Percentiles rank a stretch among this genome's conserved stretches.
phyloP scores from a whole-genome alignment of 1,140 invertebrate genomes.

The Ceratina calcarata region DNA sequence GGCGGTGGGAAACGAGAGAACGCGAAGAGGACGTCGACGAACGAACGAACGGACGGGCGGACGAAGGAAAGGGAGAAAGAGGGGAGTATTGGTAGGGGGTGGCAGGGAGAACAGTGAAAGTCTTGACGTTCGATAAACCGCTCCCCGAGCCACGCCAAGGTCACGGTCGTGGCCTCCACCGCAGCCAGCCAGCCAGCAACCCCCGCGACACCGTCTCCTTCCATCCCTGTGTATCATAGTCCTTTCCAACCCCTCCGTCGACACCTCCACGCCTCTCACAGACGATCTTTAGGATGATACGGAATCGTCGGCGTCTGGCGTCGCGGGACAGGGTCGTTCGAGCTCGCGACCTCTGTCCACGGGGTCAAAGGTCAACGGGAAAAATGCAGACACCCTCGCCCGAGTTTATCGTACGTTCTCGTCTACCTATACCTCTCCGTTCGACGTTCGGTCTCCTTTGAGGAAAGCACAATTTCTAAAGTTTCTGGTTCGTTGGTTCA shows the following conservation, averaged over 20 bases:
- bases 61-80: conserved; percentile 70
- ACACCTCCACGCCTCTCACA: conserved; percentile 25
- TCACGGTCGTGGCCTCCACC: conserved; percentile 73
- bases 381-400: background rate
- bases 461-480: no score
- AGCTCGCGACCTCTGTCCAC: conserved; percentile 3
- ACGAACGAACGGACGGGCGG: conserved; percentile 58
- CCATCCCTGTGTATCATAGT: conserved; percentile 4
- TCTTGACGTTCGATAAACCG: conserved; percentile 75
- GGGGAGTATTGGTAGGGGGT: conserved; percentile 60
- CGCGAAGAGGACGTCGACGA: conserved; percentile 62
- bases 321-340: background rate
- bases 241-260: conserved; percentile 19
- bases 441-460: no score
- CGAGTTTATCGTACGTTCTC: no score
- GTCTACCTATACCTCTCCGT: no score
- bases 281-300: conserved; percentile 70
- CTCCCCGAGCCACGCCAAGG: conserved; percentile 67
- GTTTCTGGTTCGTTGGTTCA: no score
- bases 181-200: conserved; percentile 49
- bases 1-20: conserved; percentile 60
- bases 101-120: conserved; percentile 70
- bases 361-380: conserved; percentile 58
- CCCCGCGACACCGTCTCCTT: conserved; percentile 48
- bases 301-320: conserved; percentile 62